A percentile compares a stretch with the other conserved stretches of the same genome.
phyloP scores from a whole-genome alignment of 2,113 vertebrate genomes.

The Percopsis transmontana region DNA sequence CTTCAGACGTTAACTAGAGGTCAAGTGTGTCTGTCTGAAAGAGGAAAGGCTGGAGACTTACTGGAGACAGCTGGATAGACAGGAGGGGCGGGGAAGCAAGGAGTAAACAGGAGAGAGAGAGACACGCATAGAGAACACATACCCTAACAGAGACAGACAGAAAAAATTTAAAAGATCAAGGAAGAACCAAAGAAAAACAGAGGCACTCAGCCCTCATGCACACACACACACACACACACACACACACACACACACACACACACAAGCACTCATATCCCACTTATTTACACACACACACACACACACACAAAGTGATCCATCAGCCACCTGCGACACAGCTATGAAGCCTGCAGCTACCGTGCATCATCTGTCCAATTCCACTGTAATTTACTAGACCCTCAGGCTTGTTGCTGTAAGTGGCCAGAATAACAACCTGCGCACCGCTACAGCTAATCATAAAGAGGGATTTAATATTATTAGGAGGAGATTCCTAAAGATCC shows the following conservation, averaged over 20 bases:
- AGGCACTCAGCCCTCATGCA: neutral
- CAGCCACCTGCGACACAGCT: slow-evolving; percentile 41
- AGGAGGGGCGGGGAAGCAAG: too few species aligned
- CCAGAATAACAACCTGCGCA: slow-evolving; percentile 25
- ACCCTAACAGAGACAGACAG: neutral
- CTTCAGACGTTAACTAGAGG: too few species aligned
- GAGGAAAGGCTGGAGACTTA: too few species aligned
- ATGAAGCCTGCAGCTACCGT: slow-evolving; percentile 21
- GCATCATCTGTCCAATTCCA: slow-evolving; percentile 58
- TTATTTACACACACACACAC: slow-evolving; percentile 1
- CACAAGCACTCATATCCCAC: neutral
- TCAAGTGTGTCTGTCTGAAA: too few species aligned
- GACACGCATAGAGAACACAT: neutral
- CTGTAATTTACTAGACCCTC: slow-evolving; percentile 49
- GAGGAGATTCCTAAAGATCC: neutral
- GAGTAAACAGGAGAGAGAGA: neutral
- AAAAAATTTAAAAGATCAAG: neutral
- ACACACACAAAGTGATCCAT: slow-evolving; percentile 35
- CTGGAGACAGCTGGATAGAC: too few species aligned
- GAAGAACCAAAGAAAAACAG: neutral
- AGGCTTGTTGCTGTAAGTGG: slow-evolving; percentile 38
- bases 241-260: neutral
- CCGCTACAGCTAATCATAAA: slow-evolving; percentile 11
- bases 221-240: neutral
- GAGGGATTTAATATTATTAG: slow-evolving; percentile 11